Percentiles rank a stretch among this genome's conserved stretches.
Conservation (phyloP, 2,888 invertebrate species). For the Clivina fossor region DNA sequence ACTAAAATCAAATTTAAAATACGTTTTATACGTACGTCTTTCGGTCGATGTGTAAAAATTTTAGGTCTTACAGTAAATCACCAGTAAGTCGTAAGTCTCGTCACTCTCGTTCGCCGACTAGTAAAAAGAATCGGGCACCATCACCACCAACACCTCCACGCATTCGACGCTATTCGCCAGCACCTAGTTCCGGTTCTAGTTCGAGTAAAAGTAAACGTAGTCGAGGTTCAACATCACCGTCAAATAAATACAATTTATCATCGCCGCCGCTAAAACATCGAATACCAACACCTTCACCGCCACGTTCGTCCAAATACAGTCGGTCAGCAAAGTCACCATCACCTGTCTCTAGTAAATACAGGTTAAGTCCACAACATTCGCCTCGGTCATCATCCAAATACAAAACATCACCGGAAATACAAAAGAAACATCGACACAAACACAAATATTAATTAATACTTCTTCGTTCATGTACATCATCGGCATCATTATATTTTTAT, state of each 20-base stretch:
- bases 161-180: constrained; percentile 51
- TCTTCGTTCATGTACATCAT: constrained; percentile 50
- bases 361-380: constrained; percentile 37
- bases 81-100: constrained; percentile 39
- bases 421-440: constrained; percentile 59
- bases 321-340: constrained; percentile 50
- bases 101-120: constrained; percentile 40
- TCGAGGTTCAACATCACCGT: constrained; percentile 50
- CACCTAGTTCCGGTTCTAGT: constrained; percentile 48
- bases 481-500: constrained; percentile 30
- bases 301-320: constrained; percentile 45
- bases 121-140: constrained; percentile 49
- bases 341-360: constrained; percentile 46
- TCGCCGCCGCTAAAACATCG: constrained; percentile 45
- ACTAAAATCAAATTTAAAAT: no score
- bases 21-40: no score
- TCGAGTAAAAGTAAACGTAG: constrained; percentile 43
- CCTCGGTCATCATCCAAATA: constrained; percentile 47
- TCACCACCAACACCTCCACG: constrained; percentile 52
- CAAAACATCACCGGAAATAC: constrained; percentile 46
- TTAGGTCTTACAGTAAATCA: constrained; percentile 53
- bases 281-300: constrained; percentile 48
- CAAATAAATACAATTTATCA: constrained; percentile 48
- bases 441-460: constrained; percentile 55
- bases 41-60: no score